Conservation (phyloP, 2,113 vertebrate species). For the Eidolon helvum region DNA sequence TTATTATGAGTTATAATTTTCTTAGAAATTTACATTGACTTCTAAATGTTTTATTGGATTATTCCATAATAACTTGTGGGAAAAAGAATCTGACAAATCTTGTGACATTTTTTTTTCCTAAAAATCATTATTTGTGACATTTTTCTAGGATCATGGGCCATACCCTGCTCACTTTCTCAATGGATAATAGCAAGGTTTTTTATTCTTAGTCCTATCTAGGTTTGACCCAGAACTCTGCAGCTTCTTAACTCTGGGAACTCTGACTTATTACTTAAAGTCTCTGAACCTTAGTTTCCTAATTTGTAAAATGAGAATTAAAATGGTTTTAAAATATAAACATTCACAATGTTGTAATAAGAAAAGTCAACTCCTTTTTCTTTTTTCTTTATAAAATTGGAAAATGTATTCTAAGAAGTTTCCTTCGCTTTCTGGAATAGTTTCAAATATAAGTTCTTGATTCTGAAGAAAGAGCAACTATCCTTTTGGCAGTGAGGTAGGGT, state of each 20-base stretch:
- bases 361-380: neutral
- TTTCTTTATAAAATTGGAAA: neutral
- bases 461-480: neutral
- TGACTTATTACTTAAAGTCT: neutral
- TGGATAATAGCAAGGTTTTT: neutral
- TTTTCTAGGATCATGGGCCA: neutral
- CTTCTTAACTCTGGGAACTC: neutral
- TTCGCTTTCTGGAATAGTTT: neutral
- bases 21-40: slow-evolving; percentile 9
- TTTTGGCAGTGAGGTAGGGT: neutral
- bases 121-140: neutral
- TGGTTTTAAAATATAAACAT: neutral
- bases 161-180: neutral
- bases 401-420: neutral
- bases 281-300: neutral
- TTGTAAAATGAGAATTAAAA: neutral
- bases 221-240: neutral
- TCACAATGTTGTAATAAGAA: neutral
- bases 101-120: neutral
- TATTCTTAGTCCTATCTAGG: neutral
- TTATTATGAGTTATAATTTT: neutral
- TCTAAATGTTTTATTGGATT: slow-evolving; percentile 1
- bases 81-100: neutral
- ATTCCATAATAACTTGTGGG: neutral
- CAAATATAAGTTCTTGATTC: neutral